These are phyloP conservation scores for Neodiprion lecontei DNA, from an alignment of 1,140 invertebrate genomes.

Conservation along the genomic window DNA sequence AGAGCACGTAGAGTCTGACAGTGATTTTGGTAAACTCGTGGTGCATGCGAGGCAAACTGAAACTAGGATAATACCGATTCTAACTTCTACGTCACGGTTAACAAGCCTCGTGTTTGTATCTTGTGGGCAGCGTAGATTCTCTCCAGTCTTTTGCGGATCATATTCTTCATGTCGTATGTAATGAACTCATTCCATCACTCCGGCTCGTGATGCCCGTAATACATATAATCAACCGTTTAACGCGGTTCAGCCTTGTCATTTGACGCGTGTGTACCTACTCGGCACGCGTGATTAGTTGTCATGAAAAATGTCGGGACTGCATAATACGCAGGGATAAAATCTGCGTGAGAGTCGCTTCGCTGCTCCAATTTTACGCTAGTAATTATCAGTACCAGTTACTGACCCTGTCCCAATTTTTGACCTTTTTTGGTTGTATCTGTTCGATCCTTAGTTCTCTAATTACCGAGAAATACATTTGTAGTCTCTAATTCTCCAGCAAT, in stretches of 20 bases:
- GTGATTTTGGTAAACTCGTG: neutral
- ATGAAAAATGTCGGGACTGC: no score
- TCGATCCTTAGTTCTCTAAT: no score
- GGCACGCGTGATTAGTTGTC: no score
- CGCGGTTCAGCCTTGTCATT: neutral
- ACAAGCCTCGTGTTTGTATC: neutral
- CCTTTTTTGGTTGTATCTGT: no score
- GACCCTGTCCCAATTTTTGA: no score
- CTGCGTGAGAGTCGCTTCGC: no score
- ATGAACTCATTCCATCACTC: neutral
- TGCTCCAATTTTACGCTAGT: no score
- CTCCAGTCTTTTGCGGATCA: neutral
- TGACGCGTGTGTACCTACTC: neutral
- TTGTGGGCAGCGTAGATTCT: neutral
- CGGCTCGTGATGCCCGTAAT: neutral
- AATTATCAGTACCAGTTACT: no score
- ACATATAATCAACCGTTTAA: neutral
- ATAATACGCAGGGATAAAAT: no score
- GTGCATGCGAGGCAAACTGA: neutral
- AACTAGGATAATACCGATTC: neutral
- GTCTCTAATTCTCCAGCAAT: no score
- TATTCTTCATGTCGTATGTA: neutral
- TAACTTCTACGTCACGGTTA: neutral
- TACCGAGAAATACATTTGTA: no score
- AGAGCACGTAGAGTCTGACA: neutral